These are phyloP conservation scores for Muntiacus muntjak DNA, from an alignment of 2,113 vertebrate species.

Conservation along the genomic window DNA sequence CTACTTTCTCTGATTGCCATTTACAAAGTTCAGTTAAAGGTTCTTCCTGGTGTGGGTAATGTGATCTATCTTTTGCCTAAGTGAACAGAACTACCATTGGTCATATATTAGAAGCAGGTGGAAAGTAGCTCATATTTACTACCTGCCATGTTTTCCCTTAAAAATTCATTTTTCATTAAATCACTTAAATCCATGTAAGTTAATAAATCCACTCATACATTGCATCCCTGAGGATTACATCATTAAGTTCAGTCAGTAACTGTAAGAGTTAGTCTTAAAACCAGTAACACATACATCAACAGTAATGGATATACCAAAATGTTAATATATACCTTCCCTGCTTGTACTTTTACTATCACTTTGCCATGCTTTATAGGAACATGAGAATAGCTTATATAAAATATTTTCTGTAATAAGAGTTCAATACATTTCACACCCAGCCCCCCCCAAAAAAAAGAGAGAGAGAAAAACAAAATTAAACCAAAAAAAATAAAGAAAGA, in stretches of 20 bases:
- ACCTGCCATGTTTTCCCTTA: conserved; percentile 13
- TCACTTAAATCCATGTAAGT: conserved; percentile 48
- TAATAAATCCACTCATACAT: conserved; percentile 30
- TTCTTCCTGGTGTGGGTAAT: not conserved
- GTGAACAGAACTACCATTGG: not conserved
- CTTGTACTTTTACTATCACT: not conserved
- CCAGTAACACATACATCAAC: not conserved
- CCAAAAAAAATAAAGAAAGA: not conserved
- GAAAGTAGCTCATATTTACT: conserved; percentile 68
- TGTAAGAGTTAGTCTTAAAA: not conserved
- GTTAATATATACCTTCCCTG: not conserved
- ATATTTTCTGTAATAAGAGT: not conserved
- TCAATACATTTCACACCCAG: not conserved
- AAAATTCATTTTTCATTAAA: conserved; percentile 73
- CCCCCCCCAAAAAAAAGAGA: too few species aligned
- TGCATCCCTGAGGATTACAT: not conserved
- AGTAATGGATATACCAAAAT: not conserved
- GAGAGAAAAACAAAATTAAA: not conserved
- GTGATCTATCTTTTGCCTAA: conserved; percentile 53
- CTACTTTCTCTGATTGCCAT: not conserved
- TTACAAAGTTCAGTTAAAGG: not conserved
- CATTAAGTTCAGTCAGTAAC: not conserved
- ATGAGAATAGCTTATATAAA: not conserved
- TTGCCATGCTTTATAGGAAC: not conserved
- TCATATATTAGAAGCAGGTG: conserved; percentile 38